Evolutionary conservation across 2,797 vertebrate species (phyloP), one percentile per base, ranked within the genome.

Genomic region (Myiotriccus ornatus): DNA sequence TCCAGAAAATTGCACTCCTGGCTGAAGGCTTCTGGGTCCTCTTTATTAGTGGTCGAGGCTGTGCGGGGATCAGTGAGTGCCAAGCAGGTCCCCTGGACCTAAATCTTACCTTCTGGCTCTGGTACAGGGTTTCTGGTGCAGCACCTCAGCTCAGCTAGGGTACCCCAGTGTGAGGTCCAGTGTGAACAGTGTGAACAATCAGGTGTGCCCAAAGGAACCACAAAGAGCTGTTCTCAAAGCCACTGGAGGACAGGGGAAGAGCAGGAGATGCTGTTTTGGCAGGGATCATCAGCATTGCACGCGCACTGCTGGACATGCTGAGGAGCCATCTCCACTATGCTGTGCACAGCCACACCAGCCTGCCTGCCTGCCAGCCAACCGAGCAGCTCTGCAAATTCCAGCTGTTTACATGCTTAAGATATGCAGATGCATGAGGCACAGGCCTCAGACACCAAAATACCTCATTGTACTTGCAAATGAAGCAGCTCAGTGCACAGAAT

Each of bases 401-500:
- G 68, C 43, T 93, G 64, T 65, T 75, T 35, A 56, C 49, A 39
- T 23, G 57, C 62, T 85, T 80, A 50, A 83, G 57, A 93, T 64
- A 82, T 55, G 68, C 71, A 87, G 87, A 91, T 64, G 43, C 57
- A 67, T 12, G 56, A 93, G 47, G 37, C 60, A 37, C 16, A 37
- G 53, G 53, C 69, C 69, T 85, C 59, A 53, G 32, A 78, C 37
- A 80, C 75, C 89, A 78, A 93, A 91, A 83, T 49, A 85, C 43
- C 50, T 55, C 39, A 89, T 75, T 75, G 62, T 71, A 92, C 69
- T 94, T 95, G 90, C 92, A 95, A 95, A 97, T 86, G 39, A 91
- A 92, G 79, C 44, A 62, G 35, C 69, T 83, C 69, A 24, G 65
- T 89, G 46, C 46, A 47, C 46, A 47, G 46, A 47, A 85, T 55